These are phyloP conservation scores for Drosophila fulvimacula DNA, from an alignment of 2,888 invertebrate species.

Conservation along the genomic window DNA sequence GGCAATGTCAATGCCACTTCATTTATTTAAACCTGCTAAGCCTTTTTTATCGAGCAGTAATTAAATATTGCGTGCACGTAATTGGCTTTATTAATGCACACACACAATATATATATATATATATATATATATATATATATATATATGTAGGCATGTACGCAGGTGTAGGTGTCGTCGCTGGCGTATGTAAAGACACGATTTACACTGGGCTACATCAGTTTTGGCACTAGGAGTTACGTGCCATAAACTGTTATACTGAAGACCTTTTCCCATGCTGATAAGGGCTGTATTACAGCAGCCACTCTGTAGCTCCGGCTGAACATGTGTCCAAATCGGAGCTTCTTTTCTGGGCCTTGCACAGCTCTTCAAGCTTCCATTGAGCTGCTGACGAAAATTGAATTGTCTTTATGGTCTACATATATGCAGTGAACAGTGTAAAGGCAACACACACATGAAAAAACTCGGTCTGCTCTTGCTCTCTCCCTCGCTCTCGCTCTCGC, in stretches of 20 bases:
- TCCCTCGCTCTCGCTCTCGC: neutral
- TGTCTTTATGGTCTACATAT: neutral
- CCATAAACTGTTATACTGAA: no score
- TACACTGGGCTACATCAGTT: neutral
- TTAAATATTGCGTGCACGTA: slow-evolving; percentile 71
- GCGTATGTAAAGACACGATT: neutral
- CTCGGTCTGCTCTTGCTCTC: neutral
- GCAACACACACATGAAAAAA: neutral
- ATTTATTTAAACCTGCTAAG: slow-evolving; percentile 29
- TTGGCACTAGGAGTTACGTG: neutral
- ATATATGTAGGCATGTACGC: neutral
- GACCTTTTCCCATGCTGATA: no score
- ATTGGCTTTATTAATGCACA: slow-evolving; percentile 46
- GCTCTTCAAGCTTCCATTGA: neutral
- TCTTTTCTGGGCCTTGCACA: neutral
- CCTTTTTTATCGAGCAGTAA: slow-evolving; percentile 48
- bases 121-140: neutral
- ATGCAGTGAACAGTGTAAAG: no score
- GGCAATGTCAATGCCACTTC: slow-evolving; percentile 9
- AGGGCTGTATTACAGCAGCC: neutral
- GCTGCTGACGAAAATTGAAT: neutral
- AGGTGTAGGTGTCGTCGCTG: neutral
- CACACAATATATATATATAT: neutral
- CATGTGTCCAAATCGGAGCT: neutral
- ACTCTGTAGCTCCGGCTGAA: neutral